Conservation (phyloP, 2,113 vertebrate species). For the Bos javanicus region DNA sequence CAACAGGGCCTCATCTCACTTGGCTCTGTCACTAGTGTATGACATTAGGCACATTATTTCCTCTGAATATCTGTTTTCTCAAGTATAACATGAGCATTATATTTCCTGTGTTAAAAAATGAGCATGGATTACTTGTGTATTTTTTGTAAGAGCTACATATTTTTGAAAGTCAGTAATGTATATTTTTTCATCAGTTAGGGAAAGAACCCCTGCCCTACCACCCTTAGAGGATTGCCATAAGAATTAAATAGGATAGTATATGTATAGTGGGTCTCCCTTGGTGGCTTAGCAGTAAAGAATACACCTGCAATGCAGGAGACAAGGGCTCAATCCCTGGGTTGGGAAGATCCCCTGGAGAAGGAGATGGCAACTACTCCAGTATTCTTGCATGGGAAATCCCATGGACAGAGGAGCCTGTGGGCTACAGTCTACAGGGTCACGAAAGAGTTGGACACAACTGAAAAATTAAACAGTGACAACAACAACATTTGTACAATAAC, state of each 20-base stretch:
- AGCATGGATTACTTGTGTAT: background rate
- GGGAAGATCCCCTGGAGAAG: background rate
- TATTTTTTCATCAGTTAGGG: background rate
- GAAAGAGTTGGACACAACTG: background rate
- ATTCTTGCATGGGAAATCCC: background rate
- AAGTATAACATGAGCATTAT: background rate
- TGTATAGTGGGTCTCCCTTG: background rate
- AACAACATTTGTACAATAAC: background rate
- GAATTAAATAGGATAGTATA: background rate
- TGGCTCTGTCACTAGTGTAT: background rate
- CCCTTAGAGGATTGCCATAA: background rate
- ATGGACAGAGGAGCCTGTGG: background rate
- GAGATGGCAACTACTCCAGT: background rate
- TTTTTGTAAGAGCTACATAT: background rate
- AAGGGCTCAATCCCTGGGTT: background rate
- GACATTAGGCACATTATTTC: background rate
- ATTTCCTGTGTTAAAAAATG: background rate
- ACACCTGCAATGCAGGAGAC: background rate
- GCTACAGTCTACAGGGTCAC: background rate
- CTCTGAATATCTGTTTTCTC: background rate
- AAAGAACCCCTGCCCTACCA: background rate
- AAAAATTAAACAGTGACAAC: background rate
- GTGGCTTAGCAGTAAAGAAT: background rate
- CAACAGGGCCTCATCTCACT: background rate
- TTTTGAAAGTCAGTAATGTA: conserved; percentile 6